A percentile compares a stretch with the other conserved stretches of the same genome.
Evolutionary conservation across 2,113 vertebrate genomes (phyloP).

Genomic region (Perognathus longimembris): DNA sequence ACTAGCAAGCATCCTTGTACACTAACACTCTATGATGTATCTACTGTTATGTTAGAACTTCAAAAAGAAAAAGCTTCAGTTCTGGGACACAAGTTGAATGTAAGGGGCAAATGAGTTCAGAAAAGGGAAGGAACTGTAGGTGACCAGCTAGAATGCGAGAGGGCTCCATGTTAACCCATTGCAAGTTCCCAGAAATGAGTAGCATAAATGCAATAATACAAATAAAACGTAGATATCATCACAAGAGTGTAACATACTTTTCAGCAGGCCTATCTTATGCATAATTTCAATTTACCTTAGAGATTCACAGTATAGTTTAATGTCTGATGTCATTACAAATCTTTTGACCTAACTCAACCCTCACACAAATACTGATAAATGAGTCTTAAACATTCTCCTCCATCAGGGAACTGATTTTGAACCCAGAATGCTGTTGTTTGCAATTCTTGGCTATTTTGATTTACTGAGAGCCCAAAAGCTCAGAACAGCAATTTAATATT

Average conservation of each 20-base stretch:
- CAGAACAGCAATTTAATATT: conserved; percentile 81
- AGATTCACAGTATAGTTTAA: not conserved
- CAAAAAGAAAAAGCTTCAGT: not conserved
- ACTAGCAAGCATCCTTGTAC: too few species aligned
- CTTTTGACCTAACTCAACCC: not conserved
- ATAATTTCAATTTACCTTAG: not conserved
- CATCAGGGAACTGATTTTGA: not conserved
- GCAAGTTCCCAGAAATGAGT: not conserved
- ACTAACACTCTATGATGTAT: not conserved
- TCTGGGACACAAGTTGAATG: not conserved
- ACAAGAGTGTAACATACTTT: not conserved
- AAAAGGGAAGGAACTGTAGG: not conserved
- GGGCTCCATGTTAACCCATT: not conserved
- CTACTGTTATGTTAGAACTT: not conserved
- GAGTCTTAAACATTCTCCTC: not conserved
- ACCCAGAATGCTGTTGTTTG: not conserved
- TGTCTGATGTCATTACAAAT: not conserved
- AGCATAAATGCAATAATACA: conserved; percentile 10
- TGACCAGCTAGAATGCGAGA: not conserved
- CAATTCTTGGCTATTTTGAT: conserved; percentile 64
- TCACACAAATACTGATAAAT: not conserved
- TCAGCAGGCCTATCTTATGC: not conserved
- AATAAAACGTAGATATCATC: not conserved
- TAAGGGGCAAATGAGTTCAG: not conserved
- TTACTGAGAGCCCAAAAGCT: conserved; percentile 76